Evolutionary conservation across 2,113 vertebrate species (phyloP).

Genomic region (Spermophilus dauricus): DNA sequence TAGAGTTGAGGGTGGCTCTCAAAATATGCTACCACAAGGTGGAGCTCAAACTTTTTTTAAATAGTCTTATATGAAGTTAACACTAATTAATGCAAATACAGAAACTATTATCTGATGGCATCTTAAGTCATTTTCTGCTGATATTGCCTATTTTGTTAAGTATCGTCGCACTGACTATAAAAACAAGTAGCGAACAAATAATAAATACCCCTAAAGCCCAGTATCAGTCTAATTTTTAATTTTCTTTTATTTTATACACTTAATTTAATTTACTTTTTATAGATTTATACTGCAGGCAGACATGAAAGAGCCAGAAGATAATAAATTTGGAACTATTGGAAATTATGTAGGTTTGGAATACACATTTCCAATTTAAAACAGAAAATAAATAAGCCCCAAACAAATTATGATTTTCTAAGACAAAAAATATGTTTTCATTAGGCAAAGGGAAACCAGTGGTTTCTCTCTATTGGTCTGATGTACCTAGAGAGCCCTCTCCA

Average conservation of each 20-base stretch:
- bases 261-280: neutral
- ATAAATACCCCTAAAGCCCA: neutral
- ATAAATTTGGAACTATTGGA: neutral
- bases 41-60: slow-evolving; percentile 58
- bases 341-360: neutral
- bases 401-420: neutral
- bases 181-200: neutral
- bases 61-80: neutral
- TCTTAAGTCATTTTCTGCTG: neutral
- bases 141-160: neutral
- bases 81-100: neutral
- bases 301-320: neutral
- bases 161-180: neutral
- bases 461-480: neutral
- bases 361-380: slow-evolving; percentile 33
- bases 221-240: neutral
- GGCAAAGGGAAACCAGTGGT: neutral
- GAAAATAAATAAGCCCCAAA: neutral
- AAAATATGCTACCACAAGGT: slow-evolving; percentile 67
- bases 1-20: neutral
- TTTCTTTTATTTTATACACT: neutral
- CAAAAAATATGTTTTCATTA: neutral
- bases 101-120: neutral
- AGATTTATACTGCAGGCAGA: neutral
- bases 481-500: neutral